Conservation (phyloP, 2,113 vertebrate genomes). For the Garra rufa region DNA sequence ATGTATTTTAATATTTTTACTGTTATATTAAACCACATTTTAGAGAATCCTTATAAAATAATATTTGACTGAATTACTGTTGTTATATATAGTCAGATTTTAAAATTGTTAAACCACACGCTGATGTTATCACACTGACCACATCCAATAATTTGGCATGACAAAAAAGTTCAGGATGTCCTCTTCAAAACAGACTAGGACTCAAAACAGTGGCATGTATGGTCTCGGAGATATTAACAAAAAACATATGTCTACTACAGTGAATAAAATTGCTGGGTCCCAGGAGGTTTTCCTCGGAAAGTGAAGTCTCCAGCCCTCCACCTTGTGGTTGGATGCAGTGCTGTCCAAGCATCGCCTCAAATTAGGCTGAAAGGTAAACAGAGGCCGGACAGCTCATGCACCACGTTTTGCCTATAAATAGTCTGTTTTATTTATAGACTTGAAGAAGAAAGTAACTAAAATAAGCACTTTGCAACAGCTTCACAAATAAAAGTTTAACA, state of each 20-base stretch:
- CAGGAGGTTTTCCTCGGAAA: constrained; percentile 35
- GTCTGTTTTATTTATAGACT: constrained; percentile 73
- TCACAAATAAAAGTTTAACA: constrained; percentile 52
- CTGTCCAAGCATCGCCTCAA: constrained; percentile 65
- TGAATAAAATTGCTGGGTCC: not conserved
- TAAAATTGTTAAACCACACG: not conserved
- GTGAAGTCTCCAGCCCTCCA: constrained; percentile 72
- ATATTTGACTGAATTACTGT: not conserved
- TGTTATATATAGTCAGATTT: not conserved
- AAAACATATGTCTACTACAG: constrained; percentile 26
- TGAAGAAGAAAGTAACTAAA: constrained; percentile 62
- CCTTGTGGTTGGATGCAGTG: constrained; percentile 74
- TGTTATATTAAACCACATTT: not conserved
- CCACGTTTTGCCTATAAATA: constrained; percentile 73
- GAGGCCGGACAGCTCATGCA: constrained; percentile 63
- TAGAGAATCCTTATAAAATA: not conserved
- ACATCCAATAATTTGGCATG: constrained; percentile 8
- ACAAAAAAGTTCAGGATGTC: not conserved
- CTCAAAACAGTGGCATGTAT: constrained; percentile 36
- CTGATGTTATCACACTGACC: not conserved
- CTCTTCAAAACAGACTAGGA: constrained; percentile 12
- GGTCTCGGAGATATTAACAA: constrained; percentile 27
- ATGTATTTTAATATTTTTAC: not conserved
- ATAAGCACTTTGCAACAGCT: constrained; percentile 51
- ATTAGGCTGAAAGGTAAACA: constrained; percentile 76